Evolutionary conservation across 2,888 invertebrate genomes (phyloP).

Genomic region (Monopis laevigella): DNA sequence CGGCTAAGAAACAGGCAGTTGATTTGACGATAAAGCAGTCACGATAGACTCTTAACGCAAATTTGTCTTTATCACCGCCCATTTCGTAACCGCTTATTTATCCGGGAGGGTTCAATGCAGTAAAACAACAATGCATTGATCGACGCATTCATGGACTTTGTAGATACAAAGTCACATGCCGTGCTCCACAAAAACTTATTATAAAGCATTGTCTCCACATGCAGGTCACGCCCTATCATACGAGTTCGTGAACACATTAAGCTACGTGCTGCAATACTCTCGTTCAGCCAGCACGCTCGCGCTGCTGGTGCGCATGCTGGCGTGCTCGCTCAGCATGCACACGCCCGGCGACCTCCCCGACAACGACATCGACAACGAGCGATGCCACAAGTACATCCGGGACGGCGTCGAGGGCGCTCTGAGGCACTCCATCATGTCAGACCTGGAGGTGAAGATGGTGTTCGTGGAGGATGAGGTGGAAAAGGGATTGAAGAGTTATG

Average conservation of each 20-base stretch:
- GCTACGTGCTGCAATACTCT: constrained; percentile 69
- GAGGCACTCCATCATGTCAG: constrained; percentile 43
- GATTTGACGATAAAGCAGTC: too few relatives aligned
- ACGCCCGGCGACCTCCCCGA: constrained; percentile 43
- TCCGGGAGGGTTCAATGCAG: too few relatives aligned
- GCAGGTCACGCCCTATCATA: constrained; percentile 70
- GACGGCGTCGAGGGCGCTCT: constrained; percentile 52
- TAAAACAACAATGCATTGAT: too few relatives aligned
- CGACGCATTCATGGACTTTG: too few relatives aligned
- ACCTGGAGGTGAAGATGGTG: constrained; percentile 42
- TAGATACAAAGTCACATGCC: too few relatives aligned
- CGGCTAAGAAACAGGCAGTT: too few relatives aligned
- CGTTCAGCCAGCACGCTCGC: constrained; percentile 68
- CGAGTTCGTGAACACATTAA: constrained; percentile 68
- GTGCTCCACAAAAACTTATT: too few relatives aligned
- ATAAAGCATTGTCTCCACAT: too few relatives aligned
- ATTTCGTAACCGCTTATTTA: too few relatives aligned
- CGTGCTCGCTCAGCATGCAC: constrained; percentile 65
- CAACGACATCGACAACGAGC: constrained; percentile 40
- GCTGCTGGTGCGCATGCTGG: constrained; percentile 68
- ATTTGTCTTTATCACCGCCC: too few relatives aligned
- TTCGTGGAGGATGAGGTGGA: constrained; percentile 34
- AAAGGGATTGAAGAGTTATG: constrained; percentile 48
- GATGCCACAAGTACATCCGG: constrained; percentile 39
- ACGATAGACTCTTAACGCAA: too few relatives aligned